These are phyloP conservation scores for Cheilosia vulpina DNA, from an alignment of 2,888 invertebrate genomes.

Conservation along the genomic window DNA sequence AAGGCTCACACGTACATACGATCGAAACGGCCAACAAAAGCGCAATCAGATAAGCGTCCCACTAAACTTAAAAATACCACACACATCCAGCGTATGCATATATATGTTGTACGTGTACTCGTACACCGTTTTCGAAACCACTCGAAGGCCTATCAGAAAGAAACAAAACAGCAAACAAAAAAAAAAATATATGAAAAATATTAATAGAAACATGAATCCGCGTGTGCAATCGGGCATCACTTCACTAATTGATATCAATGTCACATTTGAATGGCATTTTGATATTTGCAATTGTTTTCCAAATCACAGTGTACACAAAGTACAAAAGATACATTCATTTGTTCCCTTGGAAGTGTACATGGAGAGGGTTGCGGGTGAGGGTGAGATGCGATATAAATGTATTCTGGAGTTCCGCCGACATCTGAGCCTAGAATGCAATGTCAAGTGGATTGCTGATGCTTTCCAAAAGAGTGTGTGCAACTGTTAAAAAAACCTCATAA, in stretches of 20 bases:
- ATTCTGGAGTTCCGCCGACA: neutral
- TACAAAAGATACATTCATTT: neutral
- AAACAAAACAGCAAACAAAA: neutral
- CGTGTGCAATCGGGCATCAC: conserved; percentile 28
- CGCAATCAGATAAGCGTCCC: conserved; percentile 51
- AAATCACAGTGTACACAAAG: conserved; percentile 21
- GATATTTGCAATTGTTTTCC: conserved; percentile 55
- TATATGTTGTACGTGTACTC: neutral
- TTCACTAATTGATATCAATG: conserved; percentile 62
- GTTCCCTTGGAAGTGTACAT: neutral
- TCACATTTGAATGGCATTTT: conserved; percentile 59
- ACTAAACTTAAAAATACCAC: conserved; percentile 35
- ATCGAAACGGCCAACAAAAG: conserved; percentile 20
- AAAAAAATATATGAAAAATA: conserved; percentile 5
- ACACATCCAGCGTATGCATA: neutral
- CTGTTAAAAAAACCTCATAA: neutral
- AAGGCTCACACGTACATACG: conserved; percentile 14
- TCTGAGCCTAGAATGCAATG: conserved; percentile 24
- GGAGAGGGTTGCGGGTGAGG: neutral
- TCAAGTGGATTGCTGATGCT: conserved; percentile 23
- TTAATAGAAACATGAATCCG: conserved; percentile 14
- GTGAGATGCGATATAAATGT: no score
- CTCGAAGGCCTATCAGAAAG: conserved; percentile 34
- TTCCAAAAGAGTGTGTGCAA: neutral
- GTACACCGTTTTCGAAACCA: conserved; percentile 21